Base-by-base conservation (phyloP, 2,888 invertebrate genomes). In the Tholera decimalis region DNA sequence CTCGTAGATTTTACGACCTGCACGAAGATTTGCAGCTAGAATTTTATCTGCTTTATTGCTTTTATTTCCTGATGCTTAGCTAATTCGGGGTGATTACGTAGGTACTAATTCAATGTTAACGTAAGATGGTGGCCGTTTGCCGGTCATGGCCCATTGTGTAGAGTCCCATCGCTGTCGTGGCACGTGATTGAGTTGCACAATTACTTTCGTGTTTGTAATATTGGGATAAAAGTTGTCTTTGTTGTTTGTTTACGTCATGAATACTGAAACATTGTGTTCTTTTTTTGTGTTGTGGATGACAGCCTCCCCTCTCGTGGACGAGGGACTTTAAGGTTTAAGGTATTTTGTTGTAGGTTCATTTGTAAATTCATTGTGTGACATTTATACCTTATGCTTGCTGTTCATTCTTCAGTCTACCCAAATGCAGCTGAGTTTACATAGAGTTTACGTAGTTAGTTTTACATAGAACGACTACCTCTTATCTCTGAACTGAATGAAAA, bases 161-260 rank as follows among this genome's bases (percentile, higher is more conserved):
- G 61, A 79, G 41, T 75, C 63, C 53, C 35, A n/a, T 50, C 30
- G 28, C 41, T 26, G 8, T 56, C 28, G 39, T 51, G 46, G 53
- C 7, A 80, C 80, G 80, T 78, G 78, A 58, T 77, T 53, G 37
- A 54, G 54, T 65, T 78, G 33, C 72, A 39, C 43, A 77, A 77
- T 65, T 53, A 80, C 77, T 80, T 78, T 68, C 51, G 35, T 77
- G 62, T 72, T 80, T 47, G 46, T 57, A 72, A 73, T 78, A 77
- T 77, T 61, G 49, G 61, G 60, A 73, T 65, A 56, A 58, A 79
- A 79, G 55, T 79, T 80, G 56, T 66, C 66, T 41, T 71, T 43
- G 35, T 46, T 72, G 60, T n/a, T n/a, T 58, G 71, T 43, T 71
- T 72, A 53, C 68, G 62, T 61, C 47, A 63, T 66, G 73, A 75